Conservation (phyloP, 1,140 invertebrate species). For the Drosophila ambigua region DNA sequence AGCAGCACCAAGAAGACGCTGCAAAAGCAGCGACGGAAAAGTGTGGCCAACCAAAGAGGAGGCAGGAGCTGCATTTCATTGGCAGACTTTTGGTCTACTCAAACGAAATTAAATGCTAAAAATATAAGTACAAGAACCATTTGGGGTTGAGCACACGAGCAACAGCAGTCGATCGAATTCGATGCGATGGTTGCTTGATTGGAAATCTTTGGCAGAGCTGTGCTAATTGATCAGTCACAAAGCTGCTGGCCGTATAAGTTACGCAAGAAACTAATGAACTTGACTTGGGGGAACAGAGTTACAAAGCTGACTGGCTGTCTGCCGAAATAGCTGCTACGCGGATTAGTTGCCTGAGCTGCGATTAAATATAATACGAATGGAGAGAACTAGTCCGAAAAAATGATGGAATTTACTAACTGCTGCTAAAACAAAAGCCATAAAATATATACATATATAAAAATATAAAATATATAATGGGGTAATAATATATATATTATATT, state of each 20-base stretch:
- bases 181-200: background rate
- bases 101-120: background rate
- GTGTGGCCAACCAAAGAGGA: background rate
- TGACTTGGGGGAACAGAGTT: background rate
- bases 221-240: conserved; percentile 27
- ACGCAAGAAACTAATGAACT: conserved; percentile 22
- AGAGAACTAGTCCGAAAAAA: too few relatives aligned
- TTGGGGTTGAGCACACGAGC: background rate
- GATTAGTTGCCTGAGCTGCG: too few relatives aligned
- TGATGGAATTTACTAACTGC: too few relatives aligned
- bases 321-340: background rate
- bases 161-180: too few relatives aligned
- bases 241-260: conserved; percentile 5
- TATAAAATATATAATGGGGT: background rate
- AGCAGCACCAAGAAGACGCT: too few relatives aligned
- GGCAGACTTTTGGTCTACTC: background rate
- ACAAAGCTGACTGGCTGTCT: too few relatives aligned
- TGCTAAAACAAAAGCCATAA: too few relatives aligned
- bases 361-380: too few relatives aligned
- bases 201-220: conserved; percentile 20
- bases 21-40: too few relatives aligned
- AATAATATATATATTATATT: too few relatives aligned
- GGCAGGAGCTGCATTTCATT: conserved; percentile 3
- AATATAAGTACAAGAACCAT: conserved; percentile 1
- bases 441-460: background rate